Base-by-base conservation (phyloP, 1,140 invertebrate species). In the Leptonema lineaticorne region DNA sequence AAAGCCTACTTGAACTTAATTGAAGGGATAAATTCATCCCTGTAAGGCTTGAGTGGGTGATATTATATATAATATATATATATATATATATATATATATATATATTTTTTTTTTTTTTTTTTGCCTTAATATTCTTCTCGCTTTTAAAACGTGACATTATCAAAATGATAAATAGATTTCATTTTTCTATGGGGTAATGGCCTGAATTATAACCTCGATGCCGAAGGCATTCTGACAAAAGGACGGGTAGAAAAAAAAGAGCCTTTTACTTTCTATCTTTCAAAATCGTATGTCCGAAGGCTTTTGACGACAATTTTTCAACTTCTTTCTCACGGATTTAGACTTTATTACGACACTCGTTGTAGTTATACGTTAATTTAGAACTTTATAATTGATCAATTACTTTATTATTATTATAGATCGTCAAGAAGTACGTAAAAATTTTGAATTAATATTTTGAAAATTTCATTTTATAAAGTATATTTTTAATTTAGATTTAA, bases 91-190 rank as follows among this genome's bases (percentile, higher is more conserved):
- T n/a, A n/a, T n/a, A n/a, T n/a, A n/a, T n/a, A 6, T 33, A 6
- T 33, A 33, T 2, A 41, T 11, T 2, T 41, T 41, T 41, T 41
- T 11, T 41, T 16, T 16, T 41, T 24, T 53, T 53, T 53, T 53
- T 24, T 24, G 18, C 50, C n/a, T n/a, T n/a, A n/a, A n/a, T n/a
- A n/a, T n/a, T n/a, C n/a, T n/a, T n/a, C n/a, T n/a, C n/a, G n/a
- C n/a, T n/a, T n/a, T 18, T 22, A 53, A 11, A 18, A 18, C 9
- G 50, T 22, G 50, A 53, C 50, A 53, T 53, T 53, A 53, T 53
- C 50, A 53, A 53, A 53, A 53, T 53, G 50, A 53, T 53, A 53
- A 53, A 53, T 53, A 53, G 50, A 53, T 53, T 53, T 53, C 50
- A 26, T 53, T 53, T 53, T 22, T 18, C 18, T 22, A 24, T 22